Base-by-base conservation (phyloP, 2,113 vertebrate genomes). In the Acinonyx jubatus region DNA sequence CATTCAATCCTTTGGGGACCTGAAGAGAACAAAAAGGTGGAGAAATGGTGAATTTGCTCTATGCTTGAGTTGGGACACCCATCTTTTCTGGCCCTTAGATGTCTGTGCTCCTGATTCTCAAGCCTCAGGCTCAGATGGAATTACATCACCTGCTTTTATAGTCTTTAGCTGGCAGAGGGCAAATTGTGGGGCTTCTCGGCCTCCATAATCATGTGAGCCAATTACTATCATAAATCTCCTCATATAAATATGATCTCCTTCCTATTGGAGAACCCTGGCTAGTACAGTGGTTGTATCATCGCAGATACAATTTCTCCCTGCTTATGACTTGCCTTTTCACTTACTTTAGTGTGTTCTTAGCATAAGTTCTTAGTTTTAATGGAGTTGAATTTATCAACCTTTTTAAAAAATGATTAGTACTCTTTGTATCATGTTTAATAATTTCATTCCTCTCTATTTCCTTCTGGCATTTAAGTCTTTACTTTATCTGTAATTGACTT, bases 401-500 rank as follows among this genome's bases (percentile, higher is more conserved):
- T 92, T 55, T 78, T 9, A 61, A 61, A 61, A 61, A 88, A 31
- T 55, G 33, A 57, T 84, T 84, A 88, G 31, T 5, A 79, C 65
- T 65, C 27, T 87, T 74, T 68, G 16, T 18, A 52, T 83, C 52
- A 45, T 65, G 38, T 66, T 96, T 83, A 87, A 73, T 21, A 83
- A 90, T 86, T 23, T 65, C 41, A 81, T 4, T 66, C 7, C 78
- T 82, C 41, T 85, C 23, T 92, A n/a, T 57, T 91, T 94, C 63
- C 36, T 90, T 87, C 31, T 50, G 57, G 71, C 13, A n/a, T 89
- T 91, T 65, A 92, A 71, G 18, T 94, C 45, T 18, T 74, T 91
- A 52, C 23, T 95, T 38, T 83, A 7, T 79, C 41, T 89, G 5
- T 88, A 89, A 95, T 81, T 94, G 78, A 81, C 50, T 92, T 91